These are phyloP conservation scores for Hirudo medicinalis DNA, from an alignment of 1,140 invertebrate species.

Conservation along the genomic window DNA sequence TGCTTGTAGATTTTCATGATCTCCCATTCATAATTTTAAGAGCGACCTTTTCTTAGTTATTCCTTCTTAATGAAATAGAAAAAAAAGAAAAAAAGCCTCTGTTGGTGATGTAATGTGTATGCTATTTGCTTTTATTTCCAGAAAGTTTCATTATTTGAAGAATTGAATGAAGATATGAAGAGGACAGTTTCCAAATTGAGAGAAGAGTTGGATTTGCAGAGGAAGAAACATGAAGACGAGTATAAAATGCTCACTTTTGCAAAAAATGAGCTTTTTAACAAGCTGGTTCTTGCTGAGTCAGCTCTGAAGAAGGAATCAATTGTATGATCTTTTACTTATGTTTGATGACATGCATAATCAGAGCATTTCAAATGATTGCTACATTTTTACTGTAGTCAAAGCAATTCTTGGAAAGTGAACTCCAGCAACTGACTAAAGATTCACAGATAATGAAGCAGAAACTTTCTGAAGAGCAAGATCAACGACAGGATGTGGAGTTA, in stretches of 20 bases:
- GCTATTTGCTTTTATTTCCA: neutral
- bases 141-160: conserved; percentile 3
- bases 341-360: neutral
- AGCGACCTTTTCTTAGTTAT: too few species aligned
- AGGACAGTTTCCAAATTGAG: neutral
- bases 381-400: conserved; percentile 8
- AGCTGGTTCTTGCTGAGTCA: neutral
- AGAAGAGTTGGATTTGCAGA: neutral
- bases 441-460: neutral
- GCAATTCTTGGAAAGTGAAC: neutral
- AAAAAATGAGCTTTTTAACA: conserved; percentile 5
- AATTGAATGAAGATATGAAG: conserved; percentile 2
- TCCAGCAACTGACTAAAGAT: neutral
- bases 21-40: too few species aligned
- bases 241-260: neutral
- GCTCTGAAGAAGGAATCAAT: neutral
- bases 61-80: too few species aligned
- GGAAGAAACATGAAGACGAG: neutral
- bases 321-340: neutral
- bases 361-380: neutral
- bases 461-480: conserved; percentile 2
- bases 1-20: too few species aligned
- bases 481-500: neutral
- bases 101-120: too few species aligned
- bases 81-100: too few species aligned